phyloP scores from a whole-genome alignment of 2,113 vertebrate genomes.

The Motacilla alba region DNA sequence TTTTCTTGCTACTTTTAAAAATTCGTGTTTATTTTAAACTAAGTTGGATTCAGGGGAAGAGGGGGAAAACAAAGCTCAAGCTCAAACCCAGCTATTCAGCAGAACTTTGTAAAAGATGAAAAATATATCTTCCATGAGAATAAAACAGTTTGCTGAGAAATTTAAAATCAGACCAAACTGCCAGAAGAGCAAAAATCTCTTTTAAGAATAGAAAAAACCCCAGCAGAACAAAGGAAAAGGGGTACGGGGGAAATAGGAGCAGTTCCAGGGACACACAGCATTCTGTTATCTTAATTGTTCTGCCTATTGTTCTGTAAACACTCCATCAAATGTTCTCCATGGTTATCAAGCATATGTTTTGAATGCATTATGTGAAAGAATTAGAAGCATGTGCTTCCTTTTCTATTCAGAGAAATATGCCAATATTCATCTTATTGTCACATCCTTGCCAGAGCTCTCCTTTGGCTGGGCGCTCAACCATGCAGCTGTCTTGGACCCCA shows the following conservation, averaged over 20 bases:
- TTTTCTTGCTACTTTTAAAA: not conserved
- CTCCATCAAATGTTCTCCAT: not conserved
- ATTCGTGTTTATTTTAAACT: not conserved
- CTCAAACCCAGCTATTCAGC: not conserved
- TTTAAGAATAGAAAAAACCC: not conserved
- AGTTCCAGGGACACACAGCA: not conserved
- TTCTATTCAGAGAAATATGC: not conserved
- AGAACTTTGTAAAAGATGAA: not conserved
- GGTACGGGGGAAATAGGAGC: not conserved
- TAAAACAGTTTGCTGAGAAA: not conserved
- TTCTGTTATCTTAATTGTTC: conserved; percentile 10
- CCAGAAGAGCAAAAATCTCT: not conserved
- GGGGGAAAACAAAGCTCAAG: not conserved
- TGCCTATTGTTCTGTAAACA: conserved; percentile 22
- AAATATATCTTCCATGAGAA: not conserved
- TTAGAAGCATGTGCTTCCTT: not conserved
- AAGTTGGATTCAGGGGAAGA: not conserved
- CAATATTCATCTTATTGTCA: not conserved
- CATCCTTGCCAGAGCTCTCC: not conserved
- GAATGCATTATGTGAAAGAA: conserved; percentile 17
- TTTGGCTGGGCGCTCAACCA: not conserved
- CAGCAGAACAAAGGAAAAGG: not conserved
- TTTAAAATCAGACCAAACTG: not conserved
- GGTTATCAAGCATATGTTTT: conserved; percentile 16
- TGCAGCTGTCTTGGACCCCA: not conserved